Base-by-base conservation (phyloP, 1,140 invertebrate genomes). In the Branchinecta lindahli region DNA sequence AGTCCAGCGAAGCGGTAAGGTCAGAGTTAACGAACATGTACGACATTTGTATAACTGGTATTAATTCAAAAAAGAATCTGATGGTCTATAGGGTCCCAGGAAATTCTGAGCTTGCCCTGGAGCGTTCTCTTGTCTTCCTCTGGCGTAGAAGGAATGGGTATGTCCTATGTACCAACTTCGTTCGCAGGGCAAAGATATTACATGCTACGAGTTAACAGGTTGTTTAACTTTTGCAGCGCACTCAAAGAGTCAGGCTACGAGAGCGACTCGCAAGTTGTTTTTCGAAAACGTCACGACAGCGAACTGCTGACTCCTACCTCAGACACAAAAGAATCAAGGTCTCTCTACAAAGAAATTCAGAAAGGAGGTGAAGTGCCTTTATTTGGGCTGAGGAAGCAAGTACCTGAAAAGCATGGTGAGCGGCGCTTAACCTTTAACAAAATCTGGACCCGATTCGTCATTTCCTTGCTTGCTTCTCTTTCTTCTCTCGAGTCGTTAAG, bases 331-430 rank as follows among this genome's bases (percentile, higher is more conserved):
- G 88, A 94, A 75, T 86, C 91, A 74, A 84, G 86, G 72, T 84
- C 87, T 70, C 86, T 87, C 10, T 96, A 96, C 78, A 87, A 88
- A 77, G 86, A 85, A 21, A 85, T 94, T 68, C 91, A 93, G 78
- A 88, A 87, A 72, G 94, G 94, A 7, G 93, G 92, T 3, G 93
- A 97, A 81, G 89, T 92, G 0, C 92, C 92, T 45, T 81, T 94
- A 20, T 87, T 91, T 74, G 91, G 92, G 66, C 84, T 94, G 74
- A 82, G 91, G 33, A 94, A 94, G 78, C 85, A 87, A 52, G 90
- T 89, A 15, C 94, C 93, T 7, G 88, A 92, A 77, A 88, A 88
- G 9, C 89, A 88, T 86, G 88, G 89, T 91, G 81, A 81, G 82
- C 46, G 15, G 8, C 18, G 66, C 47, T 72, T 71, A 71, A 73